These are phyloP conservation scores for Phenganax stokvisi DNA, from an alignment of 92 coral and sea anemone genomes.

Conservation along the genomic window DNA sequence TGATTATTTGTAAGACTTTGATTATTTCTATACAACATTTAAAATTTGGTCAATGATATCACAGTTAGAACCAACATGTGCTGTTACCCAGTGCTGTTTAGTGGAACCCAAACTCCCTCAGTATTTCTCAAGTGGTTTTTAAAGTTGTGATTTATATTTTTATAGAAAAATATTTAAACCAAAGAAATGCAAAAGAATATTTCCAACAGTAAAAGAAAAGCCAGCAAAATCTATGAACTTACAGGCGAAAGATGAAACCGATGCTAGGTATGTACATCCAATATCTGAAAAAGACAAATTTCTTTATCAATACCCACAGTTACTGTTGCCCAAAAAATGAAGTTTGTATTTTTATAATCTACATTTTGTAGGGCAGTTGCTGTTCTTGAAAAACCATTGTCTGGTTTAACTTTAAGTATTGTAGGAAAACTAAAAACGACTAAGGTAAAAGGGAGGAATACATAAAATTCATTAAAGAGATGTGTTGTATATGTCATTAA, in stretches of 20 bases:
- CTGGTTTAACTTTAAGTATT: conserved; percentile 62
- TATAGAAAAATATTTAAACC: conserved; percentile 70
- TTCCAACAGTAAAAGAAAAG: conserved; percentile 60
- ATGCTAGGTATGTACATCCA: conserved; percentile 5
- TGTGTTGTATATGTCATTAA: neutral
- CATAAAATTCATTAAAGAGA: no score
- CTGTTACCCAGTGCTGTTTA: neutral
- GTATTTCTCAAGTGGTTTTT: neutral
- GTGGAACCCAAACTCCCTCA: neutral
- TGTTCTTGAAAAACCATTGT: conserved; percentile 65
- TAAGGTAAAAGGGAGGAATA: conserved; percentile 51
- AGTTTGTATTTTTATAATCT: conserved; percentile 5
- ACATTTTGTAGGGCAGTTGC: conserved; percentile 40
- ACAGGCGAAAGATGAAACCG: conserved; percentile 30
- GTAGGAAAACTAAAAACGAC: conserved; percentile 72
- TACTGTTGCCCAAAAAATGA: neutral
- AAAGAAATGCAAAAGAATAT: conserved; percentile 66
- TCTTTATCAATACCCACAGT: neutral
- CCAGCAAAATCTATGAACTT: neutral
- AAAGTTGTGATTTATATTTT: neutral
- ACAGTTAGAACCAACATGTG: neutral
- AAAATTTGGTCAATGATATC: neutral
- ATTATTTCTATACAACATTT: no score
- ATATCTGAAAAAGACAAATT: neutral
- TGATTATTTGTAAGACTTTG: conserved; percentile 65